Evolutionary conservation across 2,113 vertebrate species (phyloP).

Genomic region (Dipodomys spectabilis): DNA sequence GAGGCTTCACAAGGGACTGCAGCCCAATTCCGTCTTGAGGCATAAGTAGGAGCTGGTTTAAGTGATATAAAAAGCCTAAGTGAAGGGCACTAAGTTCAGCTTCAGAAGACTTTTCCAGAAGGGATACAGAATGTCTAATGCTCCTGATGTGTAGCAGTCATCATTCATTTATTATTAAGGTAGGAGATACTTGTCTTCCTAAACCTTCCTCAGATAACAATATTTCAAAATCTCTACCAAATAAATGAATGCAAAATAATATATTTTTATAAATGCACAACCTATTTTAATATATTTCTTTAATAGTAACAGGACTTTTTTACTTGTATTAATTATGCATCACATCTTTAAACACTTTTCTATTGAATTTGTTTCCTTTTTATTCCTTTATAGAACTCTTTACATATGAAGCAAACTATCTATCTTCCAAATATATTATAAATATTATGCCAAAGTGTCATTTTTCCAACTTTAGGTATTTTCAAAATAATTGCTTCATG

Average conservation of each 20-base stretch:
- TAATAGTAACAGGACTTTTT: not conserved
- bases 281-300: not conserved
- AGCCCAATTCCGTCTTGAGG: not conserved
- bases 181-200: not conserved
- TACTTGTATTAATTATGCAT: constrained; percentile 8
- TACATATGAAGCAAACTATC: not conserved
- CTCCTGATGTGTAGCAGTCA: not conserved
- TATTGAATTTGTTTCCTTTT: not conserved
- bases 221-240: not conserved
- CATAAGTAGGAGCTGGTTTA: not conserved
- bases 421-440: not conserved
- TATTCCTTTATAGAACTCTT: not conserved
- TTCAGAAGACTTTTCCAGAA: too few species aligned
- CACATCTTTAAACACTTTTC: not conserved
- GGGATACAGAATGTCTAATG: too few species aligned
- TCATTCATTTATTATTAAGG: not conserved
- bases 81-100: not conserved
- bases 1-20: not conserved
- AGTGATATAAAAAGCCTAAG: too few species aligned
- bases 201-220: not conserved
- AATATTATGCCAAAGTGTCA: not conserved
- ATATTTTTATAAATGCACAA: not conserved
- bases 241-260: not conserved
- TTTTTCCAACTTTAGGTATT: constrained; percentile 16
- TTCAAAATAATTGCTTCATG: not conserved